A percentile compares a stretch with the other conserved stretches of the same genome.
Evolutionary conservation across 2,888 invertebrate genomes (phyloP).

Genomic region (Acheta domesticus): DNA sequence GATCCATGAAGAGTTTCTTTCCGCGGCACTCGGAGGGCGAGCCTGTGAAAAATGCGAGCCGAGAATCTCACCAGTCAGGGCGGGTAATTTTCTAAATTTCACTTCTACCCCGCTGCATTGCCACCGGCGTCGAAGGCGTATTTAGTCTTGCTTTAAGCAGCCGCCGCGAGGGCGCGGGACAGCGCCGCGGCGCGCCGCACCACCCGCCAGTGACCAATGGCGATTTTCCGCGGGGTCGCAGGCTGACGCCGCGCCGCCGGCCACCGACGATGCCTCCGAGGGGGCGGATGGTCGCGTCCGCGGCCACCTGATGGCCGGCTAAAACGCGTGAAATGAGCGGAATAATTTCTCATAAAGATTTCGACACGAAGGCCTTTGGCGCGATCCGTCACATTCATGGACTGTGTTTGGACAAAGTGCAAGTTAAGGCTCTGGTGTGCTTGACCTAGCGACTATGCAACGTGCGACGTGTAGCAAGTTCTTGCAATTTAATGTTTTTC

Average conservation of each 20-base stretch:
- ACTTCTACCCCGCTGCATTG: background rate
- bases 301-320: no score
- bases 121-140: background rate
- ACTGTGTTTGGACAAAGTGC: no score
- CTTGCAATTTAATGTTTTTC: no score
- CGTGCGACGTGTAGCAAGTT: no score
- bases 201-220: background rate
- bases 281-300: background rate
- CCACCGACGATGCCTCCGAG: background rate
- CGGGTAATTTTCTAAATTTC: constrained; percentile 18
- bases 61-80: background rate
- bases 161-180: background rate
- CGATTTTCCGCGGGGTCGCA: background rate
- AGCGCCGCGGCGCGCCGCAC: background rate
- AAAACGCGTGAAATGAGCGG: background rate
- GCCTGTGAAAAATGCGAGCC: background rate
- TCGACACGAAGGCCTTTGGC: background rate
- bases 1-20: background rate
- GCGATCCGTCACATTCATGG: background rate
- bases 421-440: no score
- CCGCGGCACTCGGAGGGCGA: background rate
- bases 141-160: constrained; percentile 10
- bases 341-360: background rate
- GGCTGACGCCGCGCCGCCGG: background rate
- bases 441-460: no score